Evolutionary conservation across 92 coral and sea anemone genomes (phyloP).

Genomic region (Palythoa caribaeorum): DNA sequence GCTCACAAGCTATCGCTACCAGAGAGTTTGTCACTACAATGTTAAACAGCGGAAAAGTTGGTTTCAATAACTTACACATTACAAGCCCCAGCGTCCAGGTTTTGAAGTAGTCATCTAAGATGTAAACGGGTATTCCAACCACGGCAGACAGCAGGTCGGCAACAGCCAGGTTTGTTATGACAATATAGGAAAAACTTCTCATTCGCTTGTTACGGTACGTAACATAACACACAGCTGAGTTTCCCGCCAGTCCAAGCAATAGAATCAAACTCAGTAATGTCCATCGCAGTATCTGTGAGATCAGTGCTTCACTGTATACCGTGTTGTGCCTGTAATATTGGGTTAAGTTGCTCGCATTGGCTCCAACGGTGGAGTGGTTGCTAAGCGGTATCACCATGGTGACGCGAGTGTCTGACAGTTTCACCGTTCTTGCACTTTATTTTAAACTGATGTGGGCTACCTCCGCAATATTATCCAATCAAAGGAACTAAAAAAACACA

Average conservation of each 20-base stretch:
- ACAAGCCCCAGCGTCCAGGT: constrained; percentile 80
- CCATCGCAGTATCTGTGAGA: constrained; percentile 23
- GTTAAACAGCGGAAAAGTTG: constrained; percentile 75
- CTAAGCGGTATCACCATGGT: constrained; percentile 11
- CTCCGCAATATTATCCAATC: background rate
- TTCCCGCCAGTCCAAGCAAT: constrained; percentile 65
- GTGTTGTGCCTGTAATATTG: background rate
- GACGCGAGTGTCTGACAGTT: background rate
- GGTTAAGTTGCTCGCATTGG: background rate
- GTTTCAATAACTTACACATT: constrained; percentile 77
- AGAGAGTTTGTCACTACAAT: constrained; percentile 83
- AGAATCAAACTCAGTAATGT: constrained; percentile 14
- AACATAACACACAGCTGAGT: constrained; percentile 67
- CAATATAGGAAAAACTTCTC: constrained; percentile 70
- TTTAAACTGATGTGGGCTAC: background rate
- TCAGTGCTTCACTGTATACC: background rate
- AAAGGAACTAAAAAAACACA: background rate
- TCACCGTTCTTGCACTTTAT: background rate
- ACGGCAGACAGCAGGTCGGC: constrained; percentile 72
- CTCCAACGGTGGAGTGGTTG: background rate
- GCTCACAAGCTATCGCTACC: constrained; percentile 89
- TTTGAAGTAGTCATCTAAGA: constrained; percentile 53
- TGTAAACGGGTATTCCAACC: constrained; percentile 66
- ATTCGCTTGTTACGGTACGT: constrained; percentile 72
- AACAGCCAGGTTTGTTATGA: constrained; percentile 81